These are phyloP conservation scores for Eristalis pertinax DNA, from an alignment of 2,888 invertebrate species.

Conservation along the genomic window DNA sequence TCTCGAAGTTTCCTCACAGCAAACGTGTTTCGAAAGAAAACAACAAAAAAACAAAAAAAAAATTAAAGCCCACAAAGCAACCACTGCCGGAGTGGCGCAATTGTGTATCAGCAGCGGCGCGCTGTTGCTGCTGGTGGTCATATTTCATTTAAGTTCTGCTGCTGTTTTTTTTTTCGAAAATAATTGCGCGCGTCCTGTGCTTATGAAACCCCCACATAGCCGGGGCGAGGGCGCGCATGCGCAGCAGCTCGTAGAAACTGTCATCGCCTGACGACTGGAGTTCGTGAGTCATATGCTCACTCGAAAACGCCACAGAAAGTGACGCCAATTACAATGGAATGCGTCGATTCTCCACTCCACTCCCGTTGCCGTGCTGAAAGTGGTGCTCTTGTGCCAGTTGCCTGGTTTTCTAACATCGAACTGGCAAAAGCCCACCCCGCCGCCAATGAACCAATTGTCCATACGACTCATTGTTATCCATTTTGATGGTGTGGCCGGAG, in stretches of 20 bases:
- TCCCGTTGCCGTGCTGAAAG: neutral
- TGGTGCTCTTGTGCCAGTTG: constrained; percentile 41
- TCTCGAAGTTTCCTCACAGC: constrained; percentile 1
- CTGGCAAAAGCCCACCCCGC: neutral
- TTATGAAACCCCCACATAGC: neutral
- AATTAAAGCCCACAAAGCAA: neutral
- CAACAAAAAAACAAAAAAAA: neutral
- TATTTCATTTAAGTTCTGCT: neutral
- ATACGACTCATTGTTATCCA: constrained; percentile 26
- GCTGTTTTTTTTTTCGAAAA: neutral
- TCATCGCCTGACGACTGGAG: neutral
- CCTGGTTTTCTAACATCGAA: constrained; percentile 39
- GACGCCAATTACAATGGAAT: constrained; percentile 44
- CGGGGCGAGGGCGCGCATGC: neutral
- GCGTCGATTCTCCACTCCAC: neutral
- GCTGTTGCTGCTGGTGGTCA: neutral
- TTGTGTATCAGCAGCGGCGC: neutral
- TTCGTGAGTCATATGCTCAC: constrained; percentile 40
- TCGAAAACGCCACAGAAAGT: constrained; percentile 24
- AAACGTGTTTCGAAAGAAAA: constrained; percentile 28
- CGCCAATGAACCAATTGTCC: constrained; percentile 58
- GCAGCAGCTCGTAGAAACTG: neutral
- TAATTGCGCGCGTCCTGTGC: constrained; percentile 11
- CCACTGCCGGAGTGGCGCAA: constrained; percentile 3
- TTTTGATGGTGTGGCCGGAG: constrained; percentile 14